Base-by-base conservation (phyloP, 2,797 vertebrate genomes). In the Ara ararauna region DNA sequence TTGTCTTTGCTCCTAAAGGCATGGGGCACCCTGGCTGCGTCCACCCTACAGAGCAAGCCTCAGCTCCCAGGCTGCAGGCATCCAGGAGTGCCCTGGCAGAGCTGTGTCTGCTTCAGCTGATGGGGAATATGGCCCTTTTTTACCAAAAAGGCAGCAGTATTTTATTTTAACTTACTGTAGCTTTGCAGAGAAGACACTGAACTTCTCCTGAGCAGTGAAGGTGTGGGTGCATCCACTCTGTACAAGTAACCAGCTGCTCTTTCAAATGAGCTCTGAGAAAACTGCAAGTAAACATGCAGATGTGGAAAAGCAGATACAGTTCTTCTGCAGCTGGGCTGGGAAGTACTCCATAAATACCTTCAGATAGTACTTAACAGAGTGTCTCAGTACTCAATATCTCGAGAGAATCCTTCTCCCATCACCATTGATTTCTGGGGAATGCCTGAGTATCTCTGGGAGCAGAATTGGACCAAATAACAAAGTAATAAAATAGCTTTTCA, bases 401-500 rank as follows among this genome's bases (percentile, higher is more conserved):
- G 36, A 67, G 71, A 88, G 64, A 78, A 51, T 86, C 81, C 68
- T 73, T 91, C 91, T 94, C 90, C 85, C 92, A 86, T 50, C 85
- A 73, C 23, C 38, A 81, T 72, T 89, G 92, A 89, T 93, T 88
- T 89, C 72, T 94, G 64, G 44, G 58, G 68, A 84, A n/a, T 53
- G 51, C 56, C 15, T 48, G 64, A 68, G 30, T 68, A n/a, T 92
- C 87, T 24, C 36, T 64, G 65, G 82, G 77, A 81, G 58, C 82
- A 94, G 90, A 85, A 75, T 89, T 86, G 89, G 68, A 79, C 76
- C 47, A 6, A 54, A 54, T 45, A 76, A 60, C 47, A 42, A 62
- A 94, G 62, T 93, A 93, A 95, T 92, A 83, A 94, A 85, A 70
- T 97, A 90, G 82, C 94, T 92, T 95, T 94, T 91, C 82, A 60